A percentile compares a stretch with the other conserved stretches of the same genome.
phyloP scores from a whole-genome alignment of 2,797 vertebrate genomes.

The Cryptoprocta ferox region DNA sequence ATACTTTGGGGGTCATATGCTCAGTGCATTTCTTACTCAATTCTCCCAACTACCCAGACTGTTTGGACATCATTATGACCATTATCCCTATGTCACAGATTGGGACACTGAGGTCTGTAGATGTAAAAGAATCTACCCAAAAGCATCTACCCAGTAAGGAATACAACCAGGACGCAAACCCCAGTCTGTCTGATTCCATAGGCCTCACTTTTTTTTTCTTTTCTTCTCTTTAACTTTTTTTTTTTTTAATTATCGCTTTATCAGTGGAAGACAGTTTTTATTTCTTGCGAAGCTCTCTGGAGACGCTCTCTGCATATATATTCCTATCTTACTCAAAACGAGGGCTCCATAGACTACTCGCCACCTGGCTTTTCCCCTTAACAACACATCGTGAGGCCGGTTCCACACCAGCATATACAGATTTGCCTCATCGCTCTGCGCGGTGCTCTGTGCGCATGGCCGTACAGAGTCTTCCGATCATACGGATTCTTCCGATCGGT shows the following conservation, averaged over 20 bases:
- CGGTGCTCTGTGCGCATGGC: not conserved
- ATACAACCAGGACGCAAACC: not conserved
- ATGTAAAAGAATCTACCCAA: not conserved
- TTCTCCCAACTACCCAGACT: not conserved
- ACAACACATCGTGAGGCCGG: not conserved
- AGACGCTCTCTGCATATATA: not conserved
- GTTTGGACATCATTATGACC: not conserved
- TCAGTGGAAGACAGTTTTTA: not conserved
- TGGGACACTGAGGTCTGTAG: not conserved
- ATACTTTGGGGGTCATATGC: not conserved
- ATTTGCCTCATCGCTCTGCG: not conserved
- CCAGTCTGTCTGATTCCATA: not conserved
- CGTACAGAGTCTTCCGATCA: no score
- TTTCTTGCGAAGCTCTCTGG: not conserved
- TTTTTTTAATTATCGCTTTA: not conserved
- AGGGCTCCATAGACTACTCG: accelerated
- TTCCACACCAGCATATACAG: accelerated
- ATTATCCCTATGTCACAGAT: not conserved
- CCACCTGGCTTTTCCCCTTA: not conserved
- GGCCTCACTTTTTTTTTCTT: not conserved
- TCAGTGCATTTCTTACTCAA: not conserved
- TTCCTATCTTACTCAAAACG: not conserved
- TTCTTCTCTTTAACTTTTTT: not conserved
- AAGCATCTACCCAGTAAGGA: not conserved
- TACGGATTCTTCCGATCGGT: no score